Percentiles rank a stretch among this genome's conserved stretches.
phyloP scores from a whole-genome alignment of 2,113 vertebrate species.

The Cacatua alba region DNA sequence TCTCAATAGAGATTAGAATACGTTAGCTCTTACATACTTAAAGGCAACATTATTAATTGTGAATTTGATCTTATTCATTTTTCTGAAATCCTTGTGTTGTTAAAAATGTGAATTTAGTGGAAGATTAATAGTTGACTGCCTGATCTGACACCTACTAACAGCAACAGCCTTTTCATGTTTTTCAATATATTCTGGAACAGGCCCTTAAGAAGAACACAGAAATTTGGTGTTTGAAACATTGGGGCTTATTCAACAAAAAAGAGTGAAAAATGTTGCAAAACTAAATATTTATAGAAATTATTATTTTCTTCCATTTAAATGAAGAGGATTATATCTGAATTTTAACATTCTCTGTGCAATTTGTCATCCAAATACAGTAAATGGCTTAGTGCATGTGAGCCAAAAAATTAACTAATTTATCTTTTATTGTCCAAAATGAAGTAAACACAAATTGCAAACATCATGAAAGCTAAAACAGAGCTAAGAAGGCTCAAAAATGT shows the following conservation, averaged over 20 bases:
- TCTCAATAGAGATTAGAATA: not conserved
- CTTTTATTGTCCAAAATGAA: not conserved
- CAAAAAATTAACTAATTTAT: not conserved
- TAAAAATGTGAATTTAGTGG: not conserved
- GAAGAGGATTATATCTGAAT: not conserved
- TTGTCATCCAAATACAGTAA: not conserved
- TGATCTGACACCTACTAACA: not conserved
- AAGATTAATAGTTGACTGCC: not conserved
- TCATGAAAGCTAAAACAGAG: not conserved
- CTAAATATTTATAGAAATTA: not conserved
- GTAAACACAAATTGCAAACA: not conserved
- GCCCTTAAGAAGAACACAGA: not conserved
- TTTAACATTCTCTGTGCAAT: not conserved
- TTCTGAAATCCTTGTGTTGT: not conserved
- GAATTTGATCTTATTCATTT: not conserved
- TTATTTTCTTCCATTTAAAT: not conserved
- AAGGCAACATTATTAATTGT: not conserved
- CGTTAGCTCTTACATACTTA: not conserved
- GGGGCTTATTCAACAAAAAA: not conserved
- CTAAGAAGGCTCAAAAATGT: not conserved
- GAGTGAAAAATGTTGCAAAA: not conserved
- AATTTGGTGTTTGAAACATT: not conserved
- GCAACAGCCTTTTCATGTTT: not conserved
- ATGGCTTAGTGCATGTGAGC: not conserved
- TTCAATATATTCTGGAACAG: not conserved